Evolutionary conservation across 2,888 invertebrate species (phyloP).

Genomic region (Drosophila nr. medialis): DNA sequence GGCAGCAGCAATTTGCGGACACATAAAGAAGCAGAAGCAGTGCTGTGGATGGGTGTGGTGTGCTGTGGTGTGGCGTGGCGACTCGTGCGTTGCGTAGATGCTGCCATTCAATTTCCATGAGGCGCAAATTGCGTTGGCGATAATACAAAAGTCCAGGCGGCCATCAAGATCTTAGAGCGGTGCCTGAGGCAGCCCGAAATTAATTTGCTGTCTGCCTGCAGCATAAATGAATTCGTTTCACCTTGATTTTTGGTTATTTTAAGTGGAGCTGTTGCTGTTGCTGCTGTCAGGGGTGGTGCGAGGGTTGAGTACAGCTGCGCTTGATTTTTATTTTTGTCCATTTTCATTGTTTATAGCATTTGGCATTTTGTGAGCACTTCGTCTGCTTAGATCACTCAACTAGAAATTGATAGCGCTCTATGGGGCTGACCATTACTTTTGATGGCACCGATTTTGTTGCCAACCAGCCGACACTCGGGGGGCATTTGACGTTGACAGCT

Average conservation of each 20-base stretch:
- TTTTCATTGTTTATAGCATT: conserved; percentile 65
- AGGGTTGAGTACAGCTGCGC: conserved; percentile 27
- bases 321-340: conserved; percentile 36
- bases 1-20: conserved; percentile 63
- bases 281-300: neutral
- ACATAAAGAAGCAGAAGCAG: conserved; percentile 45
- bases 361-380: conserved; percentile 56
- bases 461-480: conserved; percentile 12
- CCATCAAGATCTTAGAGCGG: conserved; percentile 60
- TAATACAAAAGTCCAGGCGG: conserved; percentile 50
- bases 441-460: conserved; percentile 50
- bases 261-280: conserved; percentile 32
- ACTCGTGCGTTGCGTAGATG: conserved; percentile 23
- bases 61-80: neutral
- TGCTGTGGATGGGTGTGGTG: neutral
- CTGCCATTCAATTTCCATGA: conserved; percentile 57
- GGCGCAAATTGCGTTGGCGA: conserved; percentile 68
- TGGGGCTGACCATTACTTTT: conserved; percentile 63
- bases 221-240: conserved; percentile 63
- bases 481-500: conserved; percentile 58
- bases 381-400: conserved; percentile 70
- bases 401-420: conserved; percentile 72
- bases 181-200: conserved; percentile 47
- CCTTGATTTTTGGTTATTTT: conserved; percentile 61
- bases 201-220: conserved; percentile 73